Conservation (phyloP, 37 sponge, comb jelly and placozoan species). For the Agelas oroides region DNA sequence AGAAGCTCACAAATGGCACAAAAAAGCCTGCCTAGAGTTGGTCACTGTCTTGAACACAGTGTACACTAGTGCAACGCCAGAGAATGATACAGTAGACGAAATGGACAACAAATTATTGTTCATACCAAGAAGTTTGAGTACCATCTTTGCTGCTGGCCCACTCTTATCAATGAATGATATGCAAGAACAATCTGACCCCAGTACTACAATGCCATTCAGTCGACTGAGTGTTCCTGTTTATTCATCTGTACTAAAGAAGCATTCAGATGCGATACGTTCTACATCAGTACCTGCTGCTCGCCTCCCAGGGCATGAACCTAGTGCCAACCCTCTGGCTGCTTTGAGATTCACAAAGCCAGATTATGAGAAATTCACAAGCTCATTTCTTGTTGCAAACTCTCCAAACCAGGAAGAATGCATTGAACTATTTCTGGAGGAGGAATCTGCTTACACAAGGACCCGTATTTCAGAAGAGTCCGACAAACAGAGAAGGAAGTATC, state of each 20-base stretch:
- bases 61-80: background rate
- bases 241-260: too few relatives aligned
- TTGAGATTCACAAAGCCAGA: background rate
- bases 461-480: background rate
- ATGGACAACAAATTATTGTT: background rate
- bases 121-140: constrained; percentile 11
- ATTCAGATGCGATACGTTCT: too few relatives aligned
- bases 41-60: constrained; percentile 37
- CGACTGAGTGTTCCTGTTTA: too few relatives aligned
- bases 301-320: too few relatives aligned
- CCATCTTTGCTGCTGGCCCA: constrained; percentile 9
- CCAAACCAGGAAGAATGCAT: constrained; percentile 4
- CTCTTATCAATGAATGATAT: background rate
- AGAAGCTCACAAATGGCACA: background rate
- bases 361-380: constrained; percentile 4
- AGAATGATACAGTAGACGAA: background rate
- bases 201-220: too few relatives aligned
- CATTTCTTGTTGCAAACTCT: background rate
- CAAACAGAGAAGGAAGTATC: constrained; percentile 27
- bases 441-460: background rate
- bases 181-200: too few relatives aligned
- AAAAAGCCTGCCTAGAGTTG: constrained; percentile 29
- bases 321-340: background rate
- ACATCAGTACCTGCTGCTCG: too few relatives aligned
- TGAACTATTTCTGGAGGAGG: constrained; percentile 35